Evolutionary conservation across 2,888 invertebrate species (phyloP).

Genomic region (Leucozona laternaria): DNA sequence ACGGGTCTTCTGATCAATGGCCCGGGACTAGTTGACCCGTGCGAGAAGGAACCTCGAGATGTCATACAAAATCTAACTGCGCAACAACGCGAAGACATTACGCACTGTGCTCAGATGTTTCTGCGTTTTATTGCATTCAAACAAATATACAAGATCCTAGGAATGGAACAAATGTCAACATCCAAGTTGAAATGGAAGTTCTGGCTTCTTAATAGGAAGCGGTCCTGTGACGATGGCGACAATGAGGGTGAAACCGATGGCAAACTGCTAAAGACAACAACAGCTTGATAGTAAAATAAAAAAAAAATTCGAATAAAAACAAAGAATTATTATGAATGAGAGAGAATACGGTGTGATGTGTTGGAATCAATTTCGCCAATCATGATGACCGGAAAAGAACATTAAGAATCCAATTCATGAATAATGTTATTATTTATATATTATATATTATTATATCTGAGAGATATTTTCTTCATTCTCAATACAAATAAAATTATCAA

Average conservation of each 20-base stretch:
- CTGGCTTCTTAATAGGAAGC: conserved; percentile 90
- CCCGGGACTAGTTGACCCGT: conserved; percentile 96
- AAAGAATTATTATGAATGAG: not conserved
- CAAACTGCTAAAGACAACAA: conserved; percentile 64
- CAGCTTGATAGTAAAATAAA: conserved; percentile 41
- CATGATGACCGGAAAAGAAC: conserved; percentile 38
- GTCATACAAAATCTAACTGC: conserved; percentile 91
- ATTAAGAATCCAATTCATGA: conserved; percentile 71
- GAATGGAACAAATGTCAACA: conserved; percentile 92
- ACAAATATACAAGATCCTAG: conserved; percentile 96
- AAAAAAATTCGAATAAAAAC: not conserved
- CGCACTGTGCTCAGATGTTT: conserved; percentile 96
- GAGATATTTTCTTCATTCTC: conserved; percentile 72
- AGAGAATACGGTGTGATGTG: not conserved
- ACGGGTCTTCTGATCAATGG: conserved; percentile 94
- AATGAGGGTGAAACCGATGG: conserved; percentile 86
- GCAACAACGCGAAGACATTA: conserved; percentile 96
- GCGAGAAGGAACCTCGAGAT: conserved; percentile 96
- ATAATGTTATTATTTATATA: conserved; percentile 70
- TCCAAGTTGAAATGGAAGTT: conserved; percentile 88
- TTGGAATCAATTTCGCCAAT: not conserved
- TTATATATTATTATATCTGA: conserved; percentile 52
- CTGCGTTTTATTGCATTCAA: conserved; percentile 96
- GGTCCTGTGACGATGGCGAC: conserved; percentile 90
- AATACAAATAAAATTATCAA: conserved; percentile 62